Conservation (phyloP, 2,797 vertebrate species). For the Sebastes diploproa region DNA sequence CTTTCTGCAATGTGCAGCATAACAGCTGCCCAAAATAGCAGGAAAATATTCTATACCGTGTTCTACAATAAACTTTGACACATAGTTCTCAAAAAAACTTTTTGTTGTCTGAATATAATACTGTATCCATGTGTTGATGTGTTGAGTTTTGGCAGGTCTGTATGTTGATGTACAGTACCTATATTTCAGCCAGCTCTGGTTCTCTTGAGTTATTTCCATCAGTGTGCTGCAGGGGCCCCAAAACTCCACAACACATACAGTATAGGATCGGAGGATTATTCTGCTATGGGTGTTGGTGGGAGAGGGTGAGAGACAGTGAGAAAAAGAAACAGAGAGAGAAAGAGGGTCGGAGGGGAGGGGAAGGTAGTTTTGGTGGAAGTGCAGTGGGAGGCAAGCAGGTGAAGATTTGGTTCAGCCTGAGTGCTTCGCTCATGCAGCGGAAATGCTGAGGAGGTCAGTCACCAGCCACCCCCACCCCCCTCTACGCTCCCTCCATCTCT, state of each 20-base stretch:
- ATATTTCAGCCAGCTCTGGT: constrained; percentile 8
- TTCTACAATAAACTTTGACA: not conserved
- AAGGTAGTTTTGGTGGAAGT: constrained; percentile 42
- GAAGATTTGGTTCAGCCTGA: constrained; percentile 74
- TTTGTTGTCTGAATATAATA: not conserved
- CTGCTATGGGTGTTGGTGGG: constrained; percentile 37
- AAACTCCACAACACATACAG: constrained; percentile 13
- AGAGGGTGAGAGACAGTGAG: constrained; percentile 35
- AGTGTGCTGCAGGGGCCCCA: constrained; percentile 14
- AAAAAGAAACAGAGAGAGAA: constrained; percentile 10
- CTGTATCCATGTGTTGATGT: not conserved
- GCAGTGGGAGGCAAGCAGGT: constrained; percentile 58
- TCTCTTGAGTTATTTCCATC: constrained; percentile 24
- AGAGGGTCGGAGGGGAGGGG: constrained; percentile 12
- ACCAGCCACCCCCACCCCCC: constrained; percentile 22
- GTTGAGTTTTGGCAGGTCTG: constrained; percentile 2
- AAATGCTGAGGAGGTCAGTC: constrained; percentile 78
- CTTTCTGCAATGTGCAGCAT: not conserved
- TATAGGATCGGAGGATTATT: constrained; percentile 45
- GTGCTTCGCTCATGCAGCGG: constrained; percentile 64
- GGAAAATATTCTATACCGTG: not conserved
- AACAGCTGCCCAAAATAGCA: not conserved
- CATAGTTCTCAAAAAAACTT: not conserved
- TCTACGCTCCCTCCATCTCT: constrained; percentile 19
- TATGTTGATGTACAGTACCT: not conserved